A percentile compares a stretch with the other conserved stretches of the same genome.
phyloP scores from a whole-genome alignment of 1,140 invertebrate genomes.

The Cherax destructor region DNA sequence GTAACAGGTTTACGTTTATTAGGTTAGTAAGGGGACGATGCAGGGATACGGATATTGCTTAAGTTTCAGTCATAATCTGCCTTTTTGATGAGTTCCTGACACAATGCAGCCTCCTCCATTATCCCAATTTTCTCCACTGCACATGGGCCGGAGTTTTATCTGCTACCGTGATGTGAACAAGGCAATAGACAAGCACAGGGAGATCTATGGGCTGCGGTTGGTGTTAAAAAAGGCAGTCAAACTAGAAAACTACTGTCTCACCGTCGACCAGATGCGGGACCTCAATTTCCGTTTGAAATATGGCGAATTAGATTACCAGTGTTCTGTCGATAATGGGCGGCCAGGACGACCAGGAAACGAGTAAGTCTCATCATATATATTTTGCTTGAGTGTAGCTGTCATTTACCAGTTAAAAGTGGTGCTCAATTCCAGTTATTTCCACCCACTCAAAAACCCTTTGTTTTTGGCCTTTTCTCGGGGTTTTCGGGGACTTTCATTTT shows the following conservation, averaged over 20 bases:
- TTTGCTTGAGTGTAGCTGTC: background rate
- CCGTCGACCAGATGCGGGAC: constrained; percentile 66
- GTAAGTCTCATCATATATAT: constrained; percentile 50
- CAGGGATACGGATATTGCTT: background rate
- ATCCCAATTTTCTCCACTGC: constrained; percentile 62
- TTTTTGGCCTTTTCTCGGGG: constrained; percentile 56
- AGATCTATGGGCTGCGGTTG: constrained; percentile 66
- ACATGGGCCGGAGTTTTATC: constrained; percentile 64
- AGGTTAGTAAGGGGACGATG: background rate
- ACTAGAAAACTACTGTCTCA: constrained; percentile 69
- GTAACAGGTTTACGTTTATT: too few species aligned
- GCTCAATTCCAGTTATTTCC: background rate
- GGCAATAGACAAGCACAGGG: constrained; percentile 71
- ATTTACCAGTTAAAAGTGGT: too few species aligned
- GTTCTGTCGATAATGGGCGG: constrained; percentile 68
- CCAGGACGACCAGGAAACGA: constrained; percentile 70
- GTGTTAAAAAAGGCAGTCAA: constrained; percentile 70
- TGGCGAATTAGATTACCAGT: constrained; percentile 70
- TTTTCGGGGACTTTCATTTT: constrained; percentile 38
- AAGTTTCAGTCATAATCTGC: background rate
- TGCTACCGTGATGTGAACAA: constrained; percentile 71
- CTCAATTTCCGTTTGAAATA: constrained; percentile 71
- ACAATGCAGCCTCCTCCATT: constrained; percentile 59
- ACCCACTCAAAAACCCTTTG: constrained; percentile 49
- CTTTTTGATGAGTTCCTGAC: constrained; percentile 22